These are phyloP conservation scores for Heliothis peltigera DNA, from an alignment of 2,888 invertebrate species.

Conservation along the genomic window DNA sequence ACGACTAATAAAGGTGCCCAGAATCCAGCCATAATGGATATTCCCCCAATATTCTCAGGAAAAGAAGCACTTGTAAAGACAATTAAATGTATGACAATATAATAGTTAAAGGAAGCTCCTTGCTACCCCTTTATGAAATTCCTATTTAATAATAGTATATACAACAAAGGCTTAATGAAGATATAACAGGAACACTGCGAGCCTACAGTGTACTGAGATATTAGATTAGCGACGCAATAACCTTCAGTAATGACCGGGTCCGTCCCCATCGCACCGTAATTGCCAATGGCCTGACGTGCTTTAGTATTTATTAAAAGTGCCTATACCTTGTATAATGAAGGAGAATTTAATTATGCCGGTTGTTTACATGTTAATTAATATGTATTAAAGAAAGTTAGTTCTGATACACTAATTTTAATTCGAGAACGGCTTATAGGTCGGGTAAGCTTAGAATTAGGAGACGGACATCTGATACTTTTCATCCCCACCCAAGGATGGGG, in stretches of 20 bases:
- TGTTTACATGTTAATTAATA: background rate
- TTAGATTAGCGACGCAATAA: constrained; percentile 31
- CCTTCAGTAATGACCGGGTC: constrained; percentile 25
- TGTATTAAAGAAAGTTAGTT: no score
- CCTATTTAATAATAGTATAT: background rate
- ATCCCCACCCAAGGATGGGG: no score
- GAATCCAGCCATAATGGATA: no score
- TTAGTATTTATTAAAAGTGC: constrained; percentile 26
- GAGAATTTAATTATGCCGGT: background rate
- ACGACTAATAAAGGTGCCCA: no score
- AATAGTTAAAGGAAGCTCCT: no score
- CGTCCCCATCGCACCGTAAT: constrained; percentile 32
- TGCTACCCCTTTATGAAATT: background rate
- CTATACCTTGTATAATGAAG: background rate
- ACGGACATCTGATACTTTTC: no score
- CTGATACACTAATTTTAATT: no score
- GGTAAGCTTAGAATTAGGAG: no score
- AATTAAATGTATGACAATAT: no score
- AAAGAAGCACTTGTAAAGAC: no score
- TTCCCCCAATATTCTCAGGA: no score
- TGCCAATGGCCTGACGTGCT: constrained; percentile 15
- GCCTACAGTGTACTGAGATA: constrained; percentile 21
- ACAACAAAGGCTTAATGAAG: background rate
- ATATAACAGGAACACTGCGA: background rate
- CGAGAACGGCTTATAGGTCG: no score